Evolutionary conservation across 2,797 vertebrate genomes (phyloP).

Genomic region (Sparus aurata): DNA sequence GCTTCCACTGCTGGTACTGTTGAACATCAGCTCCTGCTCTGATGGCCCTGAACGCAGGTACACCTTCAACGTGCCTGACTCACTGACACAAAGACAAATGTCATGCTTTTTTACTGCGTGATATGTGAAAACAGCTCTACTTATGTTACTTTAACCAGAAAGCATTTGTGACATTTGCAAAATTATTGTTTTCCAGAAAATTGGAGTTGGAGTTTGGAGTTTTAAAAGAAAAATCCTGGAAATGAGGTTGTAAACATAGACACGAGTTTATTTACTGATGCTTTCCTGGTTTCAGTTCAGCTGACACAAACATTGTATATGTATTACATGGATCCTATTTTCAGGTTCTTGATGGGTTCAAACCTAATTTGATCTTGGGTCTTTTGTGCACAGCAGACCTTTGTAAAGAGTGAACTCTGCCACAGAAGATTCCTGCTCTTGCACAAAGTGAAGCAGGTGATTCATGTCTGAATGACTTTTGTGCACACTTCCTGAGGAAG

Average conservation of each 20-base stretch:
- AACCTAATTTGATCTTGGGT: neutral
- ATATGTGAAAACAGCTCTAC: neutral
- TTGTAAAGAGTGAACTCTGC: conserved; percentile 54
- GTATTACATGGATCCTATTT: neutral
- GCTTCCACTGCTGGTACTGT: conserved; percentile 55
- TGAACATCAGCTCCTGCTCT: conserved; percentile 65
- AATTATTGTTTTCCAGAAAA: too few species aligned
- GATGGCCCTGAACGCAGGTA: conserved; percentile 54
- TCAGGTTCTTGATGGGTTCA: neutral
- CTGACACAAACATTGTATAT: neutral
- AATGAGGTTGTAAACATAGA: neutral
- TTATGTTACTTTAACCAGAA: neutral
- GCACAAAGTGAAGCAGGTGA: conserved; percentile 75
- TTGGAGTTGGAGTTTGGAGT: too few species aligned
- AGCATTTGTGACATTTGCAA: neutral
- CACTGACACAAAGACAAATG: conserved; percentile 61
- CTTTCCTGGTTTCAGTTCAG: neutral
- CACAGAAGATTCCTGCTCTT: conserved; percentile 55
- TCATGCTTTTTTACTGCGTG: neutral
- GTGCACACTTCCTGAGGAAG: conserved; percentile 76
- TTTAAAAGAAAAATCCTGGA: neutral
- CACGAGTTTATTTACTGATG: neutral
- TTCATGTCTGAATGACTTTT: conserved; percentile 66
- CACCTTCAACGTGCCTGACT: conserved; percentile 73
- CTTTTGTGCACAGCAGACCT: conserved; percentile 7